Evolutionary conservation across 2,113 vertebrate genomes (phyloP).

Genomic region (Neoarius graeffei): DNA sequence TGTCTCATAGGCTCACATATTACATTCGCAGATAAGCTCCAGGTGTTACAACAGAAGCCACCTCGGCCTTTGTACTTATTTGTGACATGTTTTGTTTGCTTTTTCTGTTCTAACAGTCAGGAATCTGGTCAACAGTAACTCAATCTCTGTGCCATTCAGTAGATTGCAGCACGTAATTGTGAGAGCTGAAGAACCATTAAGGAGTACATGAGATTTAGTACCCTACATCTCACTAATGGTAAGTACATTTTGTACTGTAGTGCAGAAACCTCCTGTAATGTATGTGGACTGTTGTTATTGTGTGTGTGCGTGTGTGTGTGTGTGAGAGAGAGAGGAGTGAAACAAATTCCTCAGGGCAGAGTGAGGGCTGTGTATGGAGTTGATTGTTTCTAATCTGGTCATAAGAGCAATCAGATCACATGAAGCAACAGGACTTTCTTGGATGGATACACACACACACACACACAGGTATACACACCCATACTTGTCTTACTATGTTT

Average conservation of each 20-base stretch:
- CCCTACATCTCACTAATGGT: conserved; percentile 9
- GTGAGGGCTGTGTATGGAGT: conserved; percentile 40
- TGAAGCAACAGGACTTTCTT: conserved; percentile 28
- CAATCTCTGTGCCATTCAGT: conserved; percentile 12
- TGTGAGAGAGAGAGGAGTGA: conserved; percentile 28
- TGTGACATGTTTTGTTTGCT: conserved; percentile 3
- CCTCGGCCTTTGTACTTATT: neutral
- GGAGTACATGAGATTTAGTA: conserved; percentile 1
- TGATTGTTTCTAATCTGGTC: conserved; percentile 56
- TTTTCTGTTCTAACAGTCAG: conserved; percentile 9
- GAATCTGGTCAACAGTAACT: conserved; percentile 21
- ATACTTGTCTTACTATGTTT: neutral
- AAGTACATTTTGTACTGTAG: conserved; percentile 9
- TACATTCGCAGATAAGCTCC: conserved; percentile 20
- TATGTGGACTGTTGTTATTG: neutral
- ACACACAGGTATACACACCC: conserved; percentile 17
- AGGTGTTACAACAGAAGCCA: conserved; percentile 13
- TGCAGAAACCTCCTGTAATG: conserved; percentile 12
- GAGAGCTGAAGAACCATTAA: conserved; percentile 29
- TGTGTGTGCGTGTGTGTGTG: conserved; percentile 9
- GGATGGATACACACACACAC: neutral
- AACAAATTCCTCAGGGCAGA: conserved; percentile 41
- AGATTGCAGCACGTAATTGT: conserved; percentile 11
- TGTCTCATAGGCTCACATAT: neutral
- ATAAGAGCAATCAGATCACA: conserved; percentile 49